Evolutionary conservation across 2,888 invertebrate species (phyloP).

Genomic region (Lampropteryx suffumata): DNA sequence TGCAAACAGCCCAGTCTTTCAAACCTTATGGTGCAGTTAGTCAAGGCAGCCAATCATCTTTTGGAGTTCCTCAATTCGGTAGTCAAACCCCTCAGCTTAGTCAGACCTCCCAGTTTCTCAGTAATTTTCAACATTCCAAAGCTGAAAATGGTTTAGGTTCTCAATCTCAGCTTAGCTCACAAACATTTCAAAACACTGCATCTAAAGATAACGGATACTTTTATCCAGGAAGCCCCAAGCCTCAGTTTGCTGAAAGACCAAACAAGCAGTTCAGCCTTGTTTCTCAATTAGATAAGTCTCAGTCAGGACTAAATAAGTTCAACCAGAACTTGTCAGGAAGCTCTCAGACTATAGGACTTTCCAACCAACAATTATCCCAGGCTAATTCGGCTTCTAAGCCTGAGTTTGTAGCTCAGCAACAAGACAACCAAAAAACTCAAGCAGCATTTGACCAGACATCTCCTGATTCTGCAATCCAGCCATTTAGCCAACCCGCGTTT

Average conservation of each 20-base stretch:
- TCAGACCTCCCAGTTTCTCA: constrained; percentile 16
- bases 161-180: constrained; percentile 11
- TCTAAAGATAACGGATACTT: constrained; percentile 17
- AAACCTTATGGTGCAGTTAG: constrained; percentile 12
- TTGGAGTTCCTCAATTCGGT: constrained; percentile 22
- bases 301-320: constrained; percentile 11
- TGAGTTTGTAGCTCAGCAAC: constrained; percentile 33
- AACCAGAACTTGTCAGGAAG: constrained; percentile 14
- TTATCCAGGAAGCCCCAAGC: constrained; percentile 8
- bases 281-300: constrained; percentile 8
- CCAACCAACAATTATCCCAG: constrained; percentile 28
- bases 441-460: constrained; percentile 10
- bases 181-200: constrained; percentile 13
- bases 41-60: constrained; percentile 15
- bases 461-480: constrained; percentile 7
- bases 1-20: constrained; percentile 8
- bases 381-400: constrained; percentile 33
- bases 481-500: constrained; percentile 26
- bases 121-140: constrained; percentile 11
- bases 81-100: constrained; percentile 17
- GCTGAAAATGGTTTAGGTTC: neutral
- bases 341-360: constrained; percentile 7
- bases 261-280: constrained; percentile 21
- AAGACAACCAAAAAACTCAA: constrained; percentile 4
- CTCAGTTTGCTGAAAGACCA: constrained; percentile 3